These are phyloP conservation scores for Micropterix aruncella DNA, from an alignment of 2,888 invertebrate species.

Conservation along the genomic window DNA sequence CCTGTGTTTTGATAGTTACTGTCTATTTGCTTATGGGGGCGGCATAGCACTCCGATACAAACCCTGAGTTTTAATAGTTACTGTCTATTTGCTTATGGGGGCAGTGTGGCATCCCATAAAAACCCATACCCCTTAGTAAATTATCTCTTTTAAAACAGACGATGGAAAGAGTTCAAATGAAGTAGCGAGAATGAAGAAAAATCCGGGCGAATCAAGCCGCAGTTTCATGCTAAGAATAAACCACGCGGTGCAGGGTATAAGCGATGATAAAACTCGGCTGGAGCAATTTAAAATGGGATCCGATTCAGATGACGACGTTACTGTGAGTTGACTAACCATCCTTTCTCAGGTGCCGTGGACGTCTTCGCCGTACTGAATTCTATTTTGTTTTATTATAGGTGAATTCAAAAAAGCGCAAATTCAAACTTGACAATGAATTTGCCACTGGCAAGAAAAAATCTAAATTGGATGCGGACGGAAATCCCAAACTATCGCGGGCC, in stretches of 20 bases:
- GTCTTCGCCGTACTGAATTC: too few relatives aligned
- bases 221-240: constrained; percentile 51
- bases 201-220: constrained; percentile 45
- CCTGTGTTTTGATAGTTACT: too few relatives aligned
- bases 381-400: too few relatives aligned
- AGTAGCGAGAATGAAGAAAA: constrained; percentile 39
- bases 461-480: constrained; percentile 8
- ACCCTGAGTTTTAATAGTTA: too few relatives aligned
- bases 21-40: too few relatives aligned
- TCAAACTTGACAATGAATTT: constrained; percentile 15
- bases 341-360: too few relatives aligned
- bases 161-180: constrained; percentile 20
- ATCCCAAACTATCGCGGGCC: constrained; percentile 28
- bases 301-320: neutral
- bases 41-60: too few relatives aligned
- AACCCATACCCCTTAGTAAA: too few relatives aligned
- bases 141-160: too few relatives aligned
- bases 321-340: constrained; percentile 17
- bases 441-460: constrained; percentile 2
- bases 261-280: constrained; percentile 14
- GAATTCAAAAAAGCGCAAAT: constrained; percentile 21
- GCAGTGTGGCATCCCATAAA: too few relatives aligned
- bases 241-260: constrained; percentile 42
- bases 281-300: neutral
- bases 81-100: too few relatives aligned